Evolutionary conservation across 2,888 invertebrate species (phyloP).

Genomic region (Schizaphis graminum): DNA sequence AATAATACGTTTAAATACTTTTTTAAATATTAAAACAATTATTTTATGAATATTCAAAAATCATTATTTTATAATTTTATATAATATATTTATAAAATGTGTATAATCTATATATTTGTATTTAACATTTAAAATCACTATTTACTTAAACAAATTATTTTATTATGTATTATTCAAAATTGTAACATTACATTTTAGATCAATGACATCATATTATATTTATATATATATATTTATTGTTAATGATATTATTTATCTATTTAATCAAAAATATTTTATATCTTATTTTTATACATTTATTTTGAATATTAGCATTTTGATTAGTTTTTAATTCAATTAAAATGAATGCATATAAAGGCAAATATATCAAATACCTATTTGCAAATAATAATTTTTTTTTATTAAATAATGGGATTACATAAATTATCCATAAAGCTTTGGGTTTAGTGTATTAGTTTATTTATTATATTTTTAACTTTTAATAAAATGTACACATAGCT

Average conservation of each 20-base stretch:
- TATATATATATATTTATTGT: neutral
- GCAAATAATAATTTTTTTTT: neutral
- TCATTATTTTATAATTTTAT: too few species aligned
- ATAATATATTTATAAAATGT: neutral
- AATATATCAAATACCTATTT: neutral
- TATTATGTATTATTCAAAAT: too few species aligned
- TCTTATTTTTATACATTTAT: neutral
- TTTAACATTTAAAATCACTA: neutral
- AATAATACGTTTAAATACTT: constrained; percentile 7
- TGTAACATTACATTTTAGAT: neutral
- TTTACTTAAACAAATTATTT: neutral
- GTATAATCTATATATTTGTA: constrained; percentile 7
- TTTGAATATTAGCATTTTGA: neutral
- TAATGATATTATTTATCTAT: neutral
- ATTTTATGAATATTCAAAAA: neutral
- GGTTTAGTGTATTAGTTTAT: neutral
- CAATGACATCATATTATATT: neutral
- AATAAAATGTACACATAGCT: neutral
- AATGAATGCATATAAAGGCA: neutral
- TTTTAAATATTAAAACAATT: constrained; percentile 8
- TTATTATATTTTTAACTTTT: neutral
- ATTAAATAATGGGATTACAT: neutral
- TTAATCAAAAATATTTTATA: neutral
- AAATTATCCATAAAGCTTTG: neutral
- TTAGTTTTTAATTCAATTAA: neutral